These are phyloP conservation scores for Atrichornis clamosus DNA, from an alignment of 2,113 vertebrate species.

Conservation along the genomic window DNA sequence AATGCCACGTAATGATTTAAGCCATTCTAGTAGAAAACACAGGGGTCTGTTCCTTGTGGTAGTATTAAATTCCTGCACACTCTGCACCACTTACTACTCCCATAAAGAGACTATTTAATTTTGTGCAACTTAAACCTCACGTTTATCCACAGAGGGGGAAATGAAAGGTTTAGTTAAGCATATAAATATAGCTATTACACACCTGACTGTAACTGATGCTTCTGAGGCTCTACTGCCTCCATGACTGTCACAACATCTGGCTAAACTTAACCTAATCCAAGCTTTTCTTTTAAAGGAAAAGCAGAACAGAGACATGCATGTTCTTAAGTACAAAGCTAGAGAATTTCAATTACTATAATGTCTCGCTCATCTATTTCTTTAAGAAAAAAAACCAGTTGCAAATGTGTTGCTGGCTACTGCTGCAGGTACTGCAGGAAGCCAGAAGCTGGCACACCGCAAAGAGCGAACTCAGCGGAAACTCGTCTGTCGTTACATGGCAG, in stretches of 20 bases:
- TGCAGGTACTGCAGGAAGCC: constrained; percentile 29
- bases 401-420: neutral
- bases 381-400: neutral
- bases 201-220: neutral
- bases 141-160: neutral
- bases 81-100: neutral
- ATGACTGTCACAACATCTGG: neutral
- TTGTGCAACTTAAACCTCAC: constrained; percentile 29
- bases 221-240: neutral
- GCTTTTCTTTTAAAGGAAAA: neutral
- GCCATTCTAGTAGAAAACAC: neutral
- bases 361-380: neutral
- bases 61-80: constrained; percentile 20
- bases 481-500: neutral
- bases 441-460: constrained; percentile 9
- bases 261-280: neutral
- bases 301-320: neutral
- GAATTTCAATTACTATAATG: neutral
- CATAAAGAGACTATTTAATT: constrained; percentile 31
- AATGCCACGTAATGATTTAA: neutral
- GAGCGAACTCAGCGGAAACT: constrained; percentile 25
- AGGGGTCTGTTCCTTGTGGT: neutral
- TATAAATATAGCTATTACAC: constrained; percentile 2
- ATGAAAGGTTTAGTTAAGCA: constrained; percentile 4
- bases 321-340: neutral